phyloP scores from a whole-genome alignment of 1,140 invertebrate species.

The Hyles euphorbiae region DNA sequence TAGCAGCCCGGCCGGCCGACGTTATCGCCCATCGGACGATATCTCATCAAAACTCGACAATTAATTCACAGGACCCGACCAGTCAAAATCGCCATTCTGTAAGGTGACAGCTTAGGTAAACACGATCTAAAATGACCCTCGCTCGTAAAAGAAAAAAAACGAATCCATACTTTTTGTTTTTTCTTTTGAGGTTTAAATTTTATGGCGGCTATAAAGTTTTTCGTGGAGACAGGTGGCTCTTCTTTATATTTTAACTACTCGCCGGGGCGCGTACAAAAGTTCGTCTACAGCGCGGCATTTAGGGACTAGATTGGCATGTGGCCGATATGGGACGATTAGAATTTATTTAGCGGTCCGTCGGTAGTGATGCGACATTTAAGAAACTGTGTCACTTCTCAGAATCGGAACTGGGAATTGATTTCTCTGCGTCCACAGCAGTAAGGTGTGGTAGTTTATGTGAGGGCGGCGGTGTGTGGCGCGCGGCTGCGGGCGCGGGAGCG shows the following conservation, averaged over 20 bases:
- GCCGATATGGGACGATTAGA: slow-evolving; percentile 38
- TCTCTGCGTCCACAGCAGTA: slow-evolving; percentile 65
- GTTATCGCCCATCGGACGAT: slow-evolving; percentile 68
- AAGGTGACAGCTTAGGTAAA: slow-evolving; percentile 74
- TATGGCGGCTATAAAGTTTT: slow-evolving; percentile 72
- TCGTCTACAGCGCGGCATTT: slow-evolving; percentile 44
- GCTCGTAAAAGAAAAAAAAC: slow-evolving; percentile 61
- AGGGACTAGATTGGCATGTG: slow-evolving; percentile 64
- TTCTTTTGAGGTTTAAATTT: slow-evolving; percentile 72
- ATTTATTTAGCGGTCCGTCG: slow-evolving; percentile 69
- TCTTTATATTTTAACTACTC: slow-evolving; percentile 69
- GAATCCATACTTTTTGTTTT: slow-evolving; percentile 62
- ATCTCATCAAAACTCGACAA: slow-evolving; percentile 66
- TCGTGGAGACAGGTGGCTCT: slow-evolving; percentile 73
- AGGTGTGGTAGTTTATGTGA: slow-evolving; percentile 63
- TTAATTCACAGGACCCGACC: slow-evolving; percentile 65
- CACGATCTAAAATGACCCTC: slow-evolving; percentile 69
- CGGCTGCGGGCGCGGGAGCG: slow-evolving; percentile 22
- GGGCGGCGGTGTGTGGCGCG: slow-evolving; percentile 10
- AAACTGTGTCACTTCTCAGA: slow-evolving; percentile 73
- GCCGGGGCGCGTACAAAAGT: slow-evolving; percentile 35
- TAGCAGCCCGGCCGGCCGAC: slow-evolving; percentile 35
- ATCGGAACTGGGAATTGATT: slow-evolving; percentile 73
- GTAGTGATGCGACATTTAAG: slow-evolving; percentile 73
- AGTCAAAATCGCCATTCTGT: slow-evolving; percentile 72